Evolutionary conservation across 2,797 vertebrate genomes (phyloP).

Genomic region (Fistularia commersonii): DNA sequence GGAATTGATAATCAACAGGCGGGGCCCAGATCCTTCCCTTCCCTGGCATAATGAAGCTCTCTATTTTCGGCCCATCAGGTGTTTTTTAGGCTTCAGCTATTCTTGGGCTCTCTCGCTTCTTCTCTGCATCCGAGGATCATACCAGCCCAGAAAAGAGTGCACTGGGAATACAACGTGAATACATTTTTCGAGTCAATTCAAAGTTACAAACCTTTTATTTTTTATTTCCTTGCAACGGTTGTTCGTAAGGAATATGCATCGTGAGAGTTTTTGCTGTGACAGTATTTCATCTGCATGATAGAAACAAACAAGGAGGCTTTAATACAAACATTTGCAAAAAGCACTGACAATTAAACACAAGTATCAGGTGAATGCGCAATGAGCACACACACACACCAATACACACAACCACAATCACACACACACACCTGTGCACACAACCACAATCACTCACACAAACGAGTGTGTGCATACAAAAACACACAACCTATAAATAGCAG

Average conservation of each 20-base stretch:
- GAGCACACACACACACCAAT: too few relatives aligned
- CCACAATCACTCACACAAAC: not conserved
- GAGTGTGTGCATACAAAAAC: slow-evolving; percentile 9
- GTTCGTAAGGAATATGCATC: slow-evolving; percentile 32
- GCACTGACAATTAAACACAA: too few relatives aligned
- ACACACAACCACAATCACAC: too few relatives aligned
- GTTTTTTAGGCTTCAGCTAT: slow-evolving; percentile 52
- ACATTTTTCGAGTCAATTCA: slow-evolving; percentile 58
- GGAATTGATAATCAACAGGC: slow-evolving; percentile 65
- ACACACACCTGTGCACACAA: not conserved
- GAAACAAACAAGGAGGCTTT: slow-evolving; percentile 30
- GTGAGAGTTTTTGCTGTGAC: slow-evolving; percentile 42
- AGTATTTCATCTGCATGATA: slow-evolving; percentile 39
- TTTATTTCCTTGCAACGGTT: slow-evolving; percentile 25
- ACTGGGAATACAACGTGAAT: slow-evolving; percentile 66
- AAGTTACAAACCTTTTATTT: slow-evolving; percentile 50
- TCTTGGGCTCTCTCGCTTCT: slow-evolving; percentile 44
- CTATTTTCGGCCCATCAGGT: slow-evolving; percentile 70
- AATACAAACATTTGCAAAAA: too few relatives aligned
- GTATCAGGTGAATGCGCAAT: too few relatives aligned
- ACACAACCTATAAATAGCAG: slow-evolving; percentile 65
- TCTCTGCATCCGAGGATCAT: slow-evolving; percentile 45
- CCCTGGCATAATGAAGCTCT: slow-evolving; percentile 64
- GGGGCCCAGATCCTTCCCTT: slow-evolving; percentile 40
- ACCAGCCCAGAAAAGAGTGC: slow-evolving; percentile 62